These are phyloP conservation scores for Brachionus angularis DNA, from an alignment of 1,140 invertebrate species.

Conservation along the genomic window DNA sequence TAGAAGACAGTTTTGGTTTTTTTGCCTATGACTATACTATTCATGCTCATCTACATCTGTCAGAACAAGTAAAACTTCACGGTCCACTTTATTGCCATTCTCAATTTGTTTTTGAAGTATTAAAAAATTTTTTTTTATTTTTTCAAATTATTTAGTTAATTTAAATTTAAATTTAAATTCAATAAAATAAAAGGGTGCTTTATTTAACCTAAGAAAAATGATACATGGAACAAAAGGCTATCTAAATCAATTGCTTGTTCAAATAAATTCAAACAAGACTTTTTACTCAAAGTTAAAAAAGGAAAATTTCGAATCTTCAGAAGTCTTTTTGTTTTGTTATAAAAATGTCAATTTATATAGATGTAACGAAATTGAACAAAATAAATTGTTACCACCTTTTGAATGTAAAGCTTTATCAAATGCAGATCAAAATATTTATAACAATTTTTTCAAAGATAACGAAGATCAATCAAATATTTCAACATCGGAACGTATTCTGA, in stretches of 20 bases:
- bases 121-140: not conserved
- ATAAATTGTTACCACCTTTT: not conserved
- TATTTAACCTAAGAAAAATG: not conserved
- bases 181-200: constrained; percentile 3
- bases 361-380: not conserved
- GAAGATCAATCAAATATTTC: too few species aligned
- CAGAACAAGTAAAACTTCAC: not conserved
- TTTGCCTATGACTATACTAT: constrained; percentile 3
- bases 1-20: not conserved
- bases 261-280: not conserved
- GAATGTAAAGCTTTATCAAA: not conserved
- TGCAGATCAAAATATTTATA: not conserved
- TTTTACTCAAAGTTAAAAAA: not conserved
- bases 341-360: not conserved
- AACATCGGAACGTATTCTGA: not conserved
- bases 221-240: constrained; percentile 7
- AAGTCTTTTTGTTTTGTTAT: not conserved
- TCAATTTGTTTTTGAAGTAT: constrained; percentile 33
- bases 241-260: not conserved
- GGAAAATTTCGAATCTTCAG: not conserved
- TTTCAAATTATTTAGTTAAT: not conserved
- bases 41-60: not conserved
- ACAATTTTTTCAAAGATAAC: too few species aligned
- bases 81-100: constrained; percentile 7
- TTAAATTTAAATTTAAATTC: too few species aligned